Conservation (phyloP, 2,113 vertebrate species). For the Paracanthobrama guichenoti region DNA sequence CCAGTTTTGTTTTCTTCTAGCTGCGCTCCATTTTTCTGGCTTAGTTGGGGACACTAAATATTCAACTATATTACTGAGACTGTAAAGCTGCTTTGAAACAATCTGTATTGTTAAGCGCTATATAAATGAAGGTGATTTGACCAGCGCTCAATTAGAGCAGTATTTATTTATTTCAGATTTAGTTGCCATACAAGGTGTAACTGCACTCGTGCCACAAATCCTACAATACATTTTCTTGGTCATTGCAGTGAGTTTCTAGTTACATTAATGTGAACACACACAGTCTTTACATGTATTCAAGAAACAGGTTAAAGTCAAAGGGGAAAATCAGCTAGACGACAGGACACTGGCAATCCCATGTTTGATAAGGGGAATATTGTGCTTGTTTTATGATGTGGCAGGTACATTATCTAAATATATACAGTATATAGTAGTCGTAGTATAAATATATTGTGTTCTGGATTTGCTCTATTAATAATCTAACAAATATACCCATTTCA, state of each 20-base stretch:
- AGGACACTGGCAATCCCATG: neutral
- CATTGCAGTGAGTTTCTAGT: neutral
- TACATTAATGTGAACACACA: constrained; percentile 3
- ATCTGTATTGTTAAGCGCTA: too few species aligned
- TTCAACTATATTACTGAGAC: too few species aligned
- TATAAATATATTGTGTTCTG: constrained; percentile 80
- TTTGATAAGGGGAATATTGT: neutral
- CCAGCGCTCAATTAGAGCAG: neutral
- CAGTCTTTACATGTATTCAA: neutral
- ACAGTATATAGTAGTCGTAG: constrained; percentile 7
- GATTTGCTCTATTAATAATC: constrained; percentile 67
- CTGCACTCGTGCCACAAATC: neutral
- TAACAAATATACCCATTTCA: constrained; percentile 59
- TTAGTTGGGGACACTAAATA: too few species aligned
- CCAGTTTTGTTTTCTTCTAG: too few species aligned
- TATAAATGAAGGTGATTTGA: too few species aligned
- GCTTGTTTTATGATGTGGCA: neutral
- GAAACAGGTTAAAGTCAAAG: neutral
- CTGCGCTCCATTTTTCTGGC: too few species aligned
- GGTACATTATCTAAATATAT: neutral
- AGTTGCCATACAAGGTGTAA: neutral
- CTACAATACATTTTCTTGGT: neutral
- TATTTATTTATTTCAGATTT: neutral
- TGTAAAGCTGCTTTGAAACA: too few species aligned
- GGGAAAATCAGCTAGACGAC: neutral